Evolutionary conservation across 2,888 invertebrate genomes (phyloP), one percentile per base, ranked within the genome.

Genomic region (Agrotis exclamationis): DNA sequence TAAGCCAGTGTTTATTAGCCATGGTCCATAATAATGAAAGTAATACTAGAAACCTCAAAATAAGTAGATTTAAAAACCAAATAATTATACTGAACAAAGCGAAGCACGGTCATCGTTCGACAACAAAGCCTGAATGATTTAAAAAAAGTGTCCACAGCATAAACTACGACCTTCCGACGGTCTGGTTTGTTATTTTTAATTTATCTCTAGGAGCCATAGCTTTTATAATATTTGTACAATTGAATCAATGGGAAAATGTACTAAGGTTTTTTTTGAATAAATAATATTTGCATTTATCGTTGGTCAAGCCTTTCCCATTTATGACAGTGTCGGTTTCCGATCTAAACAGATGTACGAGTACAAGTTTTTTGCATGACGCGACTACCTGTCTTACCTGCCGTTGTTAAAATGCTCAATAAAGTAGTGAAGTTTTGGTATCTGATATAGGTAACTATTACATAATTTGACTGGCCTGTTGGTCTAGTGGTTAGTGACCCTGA

Each of bases 121-220:
- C 2, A 6, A 28, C 16, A 47, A 28, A 47, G 13, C n/a, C 9
- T 18, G 18, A 22, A 47, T 58, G 20, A 47, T 59, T 24, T 56
- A 22, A 20, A 58, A 22, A 68, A 28, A 48, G 28, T 44, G 18
- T 44, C 47, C 53, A 45, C n/a, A 24, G 5, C n/a, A 68, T 33
- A 16, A 2, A n/a, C 33, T 14, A 3, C 5, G 2, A 50, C 60
- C 54, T 20, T 48, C 50, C 39, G 11, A 47, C 18, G 45, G 44
- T 0, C 6, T n/a, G n/a, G 60, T 59, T 18, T 69, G 73, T 69
- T 47, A 63, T 75, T 74, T 60, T 66, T 65, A 71, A 80, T 80
- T 75, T 57, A 56, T 57, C 18, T 48, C 24, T 14, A 50, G 16
- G 13, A 59, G 28, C 22, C n/a, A 50, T 73, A 67, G 33, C 54